Evolutionary conservation across 2,113 vertebrate species (phyloP), one percentile per base, ranked within the genome.

Genomic region (Eupsittula cactorum): DNA sequence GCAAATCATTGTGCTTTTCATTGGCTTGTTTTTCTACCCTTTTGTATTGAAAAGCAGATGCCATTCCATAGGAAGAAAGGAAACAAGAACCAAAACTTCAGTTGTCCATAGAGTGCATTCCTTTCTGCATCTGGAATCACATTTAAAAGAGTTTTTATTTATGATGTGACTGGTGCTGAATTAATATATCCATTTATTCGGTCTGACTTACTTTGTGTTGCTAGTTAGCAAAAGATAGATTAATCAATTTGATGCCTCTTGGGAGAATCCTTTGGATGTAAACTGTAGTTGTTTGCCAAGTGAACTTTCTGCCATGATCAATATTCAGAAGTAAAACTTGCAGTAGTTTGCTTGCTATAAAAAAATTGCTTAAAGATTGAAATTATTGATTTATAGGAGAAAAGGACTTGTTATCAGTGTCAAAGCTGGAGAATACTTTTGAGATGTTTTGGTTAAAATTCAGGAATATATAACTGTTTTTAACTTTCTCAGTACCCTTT

Each of bases 161-260:
- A 75, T 60, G 49, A 42, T 90, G 53, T 39, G 85, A 47, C 42
- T 79, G 42, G 52, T 82, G 86, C 53, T 93, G 88, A 94, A 92
- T 90, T 96, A 94, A 82, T 86, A n/a, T 47, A 47, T 82, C 75
- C 21, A 62, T 69, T 78, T 90, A 82, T 86, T 90, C 57, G 44
- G 21, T 60, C 75, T 82, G 70, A 50, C 75, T 82, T 76, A 8
- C 55, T 85, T 87, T 93, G 85, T 92, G 52, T 62, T 93, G 25
- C 33, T 76, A 28, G 47, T 82, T 93, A 90, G 57, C 4, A 2
- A 82, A 85, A 90, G 75, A 68, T 33, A 84, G 42, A 68, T 94
- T 49, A 31, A 77, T 94, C 92, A 73, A 5, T 95, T 73, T 74
- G 81, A 53, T 93, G 70, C 47, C 85, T 85, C 88, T 73, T 83